These are phyloP conservation scores for Arenicola marina DNA, from an alignment of 2,888 invertebrate species.

Conservation along the genomic window DNA sequence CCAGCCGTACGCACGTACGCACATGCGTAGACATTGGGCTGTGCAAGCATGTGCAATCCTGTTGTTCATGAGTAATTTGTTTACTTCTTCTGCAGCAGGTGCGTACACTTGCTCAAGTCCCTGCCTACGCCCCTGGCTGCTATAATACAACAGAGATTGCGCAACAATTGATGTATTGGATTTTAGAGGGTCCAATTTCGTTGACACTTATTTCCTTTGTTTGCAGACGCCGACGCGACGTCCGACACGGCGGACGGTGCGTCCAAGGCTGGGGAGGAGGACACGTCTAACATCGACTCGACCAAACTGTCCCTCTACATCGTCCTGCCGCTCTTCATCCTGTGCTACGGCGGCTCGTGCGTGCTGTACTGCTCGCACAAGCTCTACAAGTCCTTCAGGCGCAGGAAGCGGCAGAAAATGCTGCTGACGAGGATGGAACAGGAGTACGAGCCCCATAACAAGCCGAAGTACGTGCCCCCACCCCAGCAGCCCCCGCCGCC, in stretches of 20 bases:
- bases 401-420: conserved; percentile 4
- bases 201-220: no score
- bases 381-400: conserved; percentile 19
- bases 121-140: no score
- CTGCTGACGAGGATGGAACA: not conserved
- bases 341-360: conserved; percentile 37
- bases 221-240: not conserved
- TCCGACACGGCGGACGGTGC: not conserved
- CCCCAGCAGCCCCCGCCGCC: not conserved
- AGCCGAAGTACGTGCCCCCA: not conserved
- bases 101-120: no score
- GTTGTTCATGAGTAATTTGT: no score
- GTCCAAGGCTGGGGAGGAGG: not conserved
- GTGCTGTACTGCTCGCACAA: conserved; percentile 28
- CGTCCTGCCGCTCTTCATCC: conserved; percentile 28
- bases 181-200: no score
- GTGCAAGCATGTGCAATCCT: no score
- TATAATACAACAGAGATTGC: no score
- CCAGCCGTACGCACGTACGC: no score
- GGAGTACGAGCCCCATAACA: not conserved
- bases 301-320: conserved; percentile 22
- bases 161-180: no score
- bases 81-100: no score
- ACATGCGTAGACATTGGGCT: no score
- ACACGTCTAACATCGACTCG: not conserved